These are phyloP conservation scores for Drosophila eohydei DNA, from an alignment of 2,888 invertebrate species.

Conservation along the genomic window DNA sequence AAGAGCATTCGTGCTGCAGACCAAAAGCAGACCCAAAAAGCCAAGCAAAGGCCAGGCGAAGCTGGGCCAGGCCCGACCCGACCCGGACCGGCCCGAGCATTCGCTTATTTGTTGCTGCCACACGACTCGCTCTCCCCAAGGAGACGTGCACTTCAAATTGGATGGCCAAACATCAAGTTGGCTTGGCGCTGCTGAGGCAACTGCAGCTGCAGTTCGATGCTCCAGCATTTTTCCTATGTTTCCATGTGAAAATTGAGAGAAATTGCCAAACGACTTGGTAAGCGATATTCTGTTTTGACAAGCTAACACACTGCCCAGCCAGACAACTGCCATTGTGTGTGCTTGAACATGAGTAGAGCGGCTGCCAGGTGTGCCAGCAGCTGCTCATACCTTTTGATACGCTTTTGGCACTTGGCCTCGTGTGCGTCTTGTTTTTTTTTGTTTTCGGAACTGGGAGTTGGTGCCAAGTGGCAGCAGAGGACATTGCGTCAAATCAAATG, in stretches of 20 bases:
- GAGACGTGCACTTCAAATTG: constrained; percentile 68
- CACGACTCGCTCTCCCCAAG: constrained; percentile 18
- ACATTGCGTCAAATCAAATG: constrained; percentile 69
- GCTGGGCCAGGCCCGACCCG: not conserved
- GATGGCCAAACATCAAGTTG: constrained; percentile 73
- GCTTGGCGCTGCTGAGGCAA: constrained; percentile 14
- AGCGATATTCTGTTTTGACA: constrained; percentile 77
- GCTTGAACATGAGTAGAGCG: constrained; percentile 50
- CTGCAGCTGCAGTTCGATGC: constrained; percentile 50
- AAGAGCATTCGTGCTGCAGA: constrained; percentile 74
- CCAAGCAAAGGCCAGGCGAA: constrained; percentile 7
- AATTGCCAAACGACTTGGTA: constrained; percentile 81
- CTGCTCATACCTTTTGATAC: constrained; percentile 14
- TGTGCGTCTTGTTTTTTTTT: constrained; percentile 45
- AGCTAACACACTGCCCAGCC: constrained; percentile 33
- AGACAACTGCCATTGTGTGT: constrained; percentile 37
- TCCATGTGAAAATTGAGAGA: constrained; percentile 81
- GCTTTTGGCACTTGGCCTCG: constrained; percentile 54
- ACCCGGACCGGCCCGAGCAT: not conserved
- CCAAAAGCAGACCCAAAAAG: not conserved
- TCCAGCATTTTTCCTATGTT: constrained; percentile 47
- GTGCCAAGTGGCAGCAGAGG: constrained; percentile 16
- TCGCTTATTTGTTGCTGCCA: constrained; percentile 2
- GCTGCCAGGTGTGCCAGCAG: constrained; percentile 69
- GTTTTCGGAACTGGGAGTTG: constrained; percentile 34